phyloP scores from a whole-genome alignment of 2,113 vertebrate species.

The Mionectes macconnelli region DNA sequence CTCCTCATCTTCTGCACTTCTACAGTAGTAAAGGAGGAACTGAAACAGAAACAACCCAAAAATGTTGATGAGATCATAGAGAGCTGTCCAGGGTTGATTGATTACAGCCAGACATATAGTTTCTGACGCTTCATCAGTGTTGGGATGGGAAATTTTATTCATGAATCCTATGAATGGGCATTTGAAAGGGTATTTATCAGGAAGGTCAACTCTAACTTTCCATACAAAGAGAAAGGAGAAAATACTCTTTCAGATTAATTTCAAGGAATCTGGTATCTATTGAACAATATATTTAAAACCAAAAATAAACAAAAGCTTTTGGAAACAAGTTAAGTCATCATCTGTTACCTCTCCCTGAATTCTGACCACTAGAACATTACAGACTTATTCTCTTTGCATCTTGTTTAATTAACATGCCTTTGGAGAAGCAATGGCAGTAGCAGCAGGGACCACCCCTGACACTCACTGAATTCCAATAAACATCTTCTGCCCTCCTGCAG shows the following conservation, averaged over 20 bases:
- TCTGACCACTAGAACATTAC: background rate
- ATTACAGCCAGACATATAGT: too few relatives aligned
- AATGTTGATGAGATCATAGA: too few relatives aligned
- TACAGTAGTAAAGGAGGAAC: background rate
- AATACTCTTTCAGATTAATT: background rate
- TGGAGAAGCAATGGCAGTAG: background rate
- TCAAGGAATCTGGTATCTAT: background rate
- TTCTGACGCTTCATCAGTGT: too few relatives aligned
- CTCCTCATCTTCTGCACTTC: background rate
- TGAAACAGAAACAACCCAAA: background rate
- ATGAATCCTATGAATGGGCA: too few relatives aligned
- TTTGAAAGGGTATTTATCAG: too few relatives aligned
- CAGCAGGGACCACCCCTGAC: background rate
- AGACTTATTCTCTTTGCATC: background rate
- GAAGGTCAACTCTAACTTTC: too few relatives aligned
- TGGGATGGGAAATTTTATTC: too few relatives aligned
- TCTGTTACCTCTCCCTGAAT: background rate
- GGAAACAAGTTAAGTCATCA: background rate
- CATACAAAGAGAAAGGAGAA: background rate
- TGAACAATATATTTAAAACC: background rate
- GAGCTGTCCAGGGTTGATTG: too few relatives aligned
- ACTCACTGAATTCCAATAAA: background rate
- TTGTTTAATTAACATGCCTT: constrained; percentile 9
- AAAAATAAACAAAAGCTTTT: background rate
- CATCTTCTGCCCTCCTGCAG: background rate